Conservation (phyloP, 2,113 vertebrate genomes). For the Gulo gulo region DNA sequence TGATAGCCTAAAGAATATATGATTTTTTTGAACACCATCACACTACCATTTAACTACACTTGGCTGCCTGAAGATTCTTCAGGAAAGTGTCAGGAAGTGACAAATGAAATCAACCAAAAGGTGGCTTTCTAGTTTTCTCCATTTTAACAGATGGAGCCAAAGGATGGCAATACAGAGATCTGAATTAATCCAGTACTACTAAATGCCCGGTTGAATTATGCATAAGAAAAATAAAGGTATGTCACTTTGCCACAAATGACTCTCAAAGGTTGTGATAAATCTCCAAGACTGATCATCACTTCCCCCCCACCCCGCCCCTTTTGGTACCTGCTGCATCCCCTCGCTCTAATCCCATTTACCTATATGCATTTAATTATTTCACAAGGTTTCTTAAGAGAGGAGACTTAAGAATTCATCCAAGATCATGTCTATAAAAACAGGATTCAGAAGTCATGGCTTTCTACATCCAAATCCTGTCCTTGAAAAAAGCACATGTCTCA, state of each 20-base stretch:
- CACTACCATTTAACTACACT: neutral
- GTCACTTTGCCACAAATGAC: neutral
- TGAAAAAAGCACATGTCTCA: neutral
- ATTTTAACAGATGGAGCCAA: conserved; percentile 39
- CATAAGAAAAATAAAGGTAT: neutral
- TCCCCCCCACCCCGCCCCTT: neutral
- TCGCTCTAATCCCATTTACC: neutral
- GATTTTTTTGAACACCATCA: neutral
- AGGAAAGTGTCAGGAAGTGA: conserved; percentile 4
- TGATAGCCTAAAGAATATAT: neutral
- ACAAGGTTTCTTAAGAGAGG: neutral
- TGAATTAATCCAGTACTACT: neutral
- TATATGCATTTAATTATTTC: neutral
- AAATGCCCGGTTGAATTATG: neutral
- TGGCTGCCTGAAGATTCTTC: neutral
- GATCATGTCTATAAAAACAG: neutral
- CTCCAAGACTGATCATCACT: neutral
- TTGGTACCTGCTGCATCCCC: neutral
- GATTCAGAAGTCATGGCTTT: neutral
- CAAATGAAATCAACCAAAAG: neutral
- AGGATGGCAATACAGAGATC: neutral
- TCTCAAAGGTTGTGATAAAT: neutral
- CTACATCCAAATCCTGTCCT: neutral
- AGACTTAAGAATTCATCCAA: neutral
- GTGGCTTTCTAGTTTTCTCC: neutral